A percentile compares a stretch with the other conserved stretches of the same genome.
phyloP scores from a whole-genome alignment of 2,888 invertebrate genomes.

The Drosophila ustulata region DNA sequence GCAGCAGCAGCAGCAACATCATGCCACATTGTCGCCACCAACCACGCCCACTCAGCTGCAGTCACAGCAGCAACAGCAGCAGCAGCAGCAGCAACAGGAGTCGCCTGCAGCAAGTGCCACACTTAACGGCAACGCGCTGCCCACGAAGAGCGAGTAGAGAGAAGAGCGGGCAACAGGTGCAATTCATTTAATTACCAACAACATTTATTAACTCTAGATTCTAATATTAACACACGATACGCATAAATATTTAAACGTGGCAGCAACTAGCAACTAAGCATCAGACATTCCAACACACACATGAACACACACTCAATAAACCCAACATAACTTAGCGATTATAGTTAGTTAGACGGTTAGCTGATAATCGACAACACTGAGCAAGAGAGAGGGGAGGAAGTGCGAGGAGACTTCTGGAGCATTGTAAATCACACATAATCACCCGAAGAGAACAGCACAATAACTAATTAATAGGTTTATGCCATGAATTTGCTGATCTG shows the following conservation, averaged over 20 bases:
- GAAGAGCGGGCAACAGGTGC: neutral
- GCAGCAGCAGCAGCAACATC: constrained; percentile 62
- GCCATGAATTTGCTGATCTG: neutral
- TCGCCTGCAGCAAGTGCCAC: constrained; percentile 40
- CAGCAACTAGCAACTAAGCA: constrained; percentile 4
- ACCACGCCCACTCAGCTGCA: constrained; percentile 79
- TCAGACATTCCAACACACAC: neutral
- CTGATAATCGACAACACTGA: constrained; percentile 21
- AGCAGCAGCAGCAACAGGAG: constrained; percentile 50
- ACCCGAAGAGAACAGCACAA: neutral
- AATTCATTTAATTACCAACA: constrained; percentile 6
- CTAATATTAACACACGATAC: constrained; percentile 3
- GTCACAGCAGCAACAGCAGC: constrained; percentile 44
- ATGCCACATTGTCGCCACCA: constrained; percentile 78
- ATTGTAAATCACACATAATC: constrained; percentile 1
- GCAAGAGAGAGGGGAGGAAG: neutral
- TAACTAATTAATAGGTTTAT: constrained; percentile 2
- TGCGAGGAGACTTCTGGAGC: neutral
- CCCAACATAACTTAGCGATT: constrained; percentile 33
- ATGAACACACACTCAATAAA: constrained; percentile 20
- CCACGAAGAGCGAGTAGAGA: constrained; percentile 68
- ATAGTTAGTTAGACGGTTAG: constrained; percentile 45
- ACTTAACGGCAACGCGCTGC: constrained; percentile 53
- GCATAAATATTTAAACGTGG: constrained; percentile 14
- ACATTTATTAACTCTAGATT: constrained; percentile 24